Evolutionary conservation across 2,797 vertebrate species (phyloP), one percentile per base, ranked within the genome.

Genomic region (Chelon labrosus): DNA sequence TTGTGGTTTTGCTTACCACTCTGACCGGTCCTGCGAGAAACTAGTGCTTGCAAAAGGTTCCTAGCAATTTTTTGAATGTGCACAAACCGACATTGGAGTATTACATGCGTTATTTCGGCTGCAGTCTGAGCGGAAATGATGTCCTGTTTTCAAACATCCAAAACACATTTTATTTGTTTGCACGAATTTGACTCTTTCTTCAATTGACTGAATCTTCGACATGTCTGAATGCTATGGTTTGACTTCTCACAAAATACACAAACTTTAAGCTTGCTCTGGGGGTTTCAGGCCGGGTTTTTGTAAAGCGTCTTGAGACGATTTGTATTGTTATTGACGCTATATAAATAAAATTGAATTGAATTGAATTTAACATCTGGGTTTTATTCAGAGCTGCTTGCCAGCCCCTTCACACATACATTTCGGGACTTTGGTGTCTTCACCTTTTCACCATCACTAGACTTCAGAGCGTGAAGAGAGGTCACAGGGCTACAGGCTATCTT

Each of bases 241-340:
- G 2, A 5, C 7, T 20, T 88, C n/a, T 85, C 69, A 80, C 80
- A 82, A 17, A 88, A 88, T 0, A 75, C 8, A 50, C 85, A 88
- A 0, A 0, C 38, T 16, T 62, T 79, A n/a, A n/a, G n/a, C n/a
- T n/a, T n/a, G n/a, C n/a, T n/a, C n/a, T n/a, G n/a, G n/a, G n/a
- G n/a, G n/a, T n/a, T n/a, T n/a, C n/a, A n/a, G n/a, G n/a, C n/a
- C n/a, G n/a, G n/a, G n/a, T n/a, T n/a, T n/a, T n/a, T n/a, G n/a
- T n/a, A n/a, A n/a, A n/a, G n/a, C n/a, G n/a, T n/a, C n/a, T n/a
- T n/a, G n/a, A n/a, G n/a, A n/a, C n/a, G n/a, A n/a, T n/a, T n/a
- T n/a, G n/a, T n/a, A n/a, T n/a, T n/a, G n/a, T n/a, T n/a, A n/a
- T n/a, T n/a, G n/a, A n/a, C n/a, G n/a, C n/a, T n/a, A n/a, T n/a